A percentile compares a stretch with the other conserved stretches of the same genome.
Evolutionary conservation across 2,113 vertebrate genomes (phyloP).

Genomic region (Leucopsar rothschildi): DNA sequence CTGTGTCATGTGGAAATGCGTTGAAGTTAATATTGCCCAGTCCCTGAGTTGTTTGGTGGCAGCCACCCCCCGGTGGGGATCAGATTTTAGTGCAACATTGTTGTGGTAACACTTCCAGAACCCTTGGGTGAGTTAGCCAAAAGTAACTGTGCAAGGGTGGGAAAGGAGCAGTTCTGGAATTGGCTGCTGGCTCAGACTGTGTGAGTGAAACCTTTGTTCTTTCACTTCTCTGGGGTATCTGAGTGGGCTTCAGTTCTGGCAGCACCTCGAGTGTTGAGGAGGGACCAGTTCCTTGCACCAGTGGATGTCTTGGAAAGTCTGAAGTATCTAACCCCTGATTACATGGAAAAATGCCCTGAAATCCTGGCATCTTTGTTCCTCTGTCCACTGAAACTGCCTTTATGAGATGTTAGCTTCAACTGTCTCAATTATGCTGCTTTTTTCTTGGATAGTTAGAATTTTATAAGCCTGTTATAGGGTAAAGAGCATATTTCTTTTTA

Average conservation of each 20-base stretch:
- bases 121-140: accelerated
- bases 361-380: background rate
- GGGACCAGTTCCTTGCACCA: background rate
- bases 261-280: accelerated
- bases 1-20: background rate
- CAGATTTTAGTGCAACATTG: background rate
- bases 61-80: background rate
- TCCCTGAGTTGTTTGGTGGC: background rate
- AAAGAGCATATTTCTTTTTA: background rate
- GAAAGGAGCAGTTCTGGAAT: background rate
- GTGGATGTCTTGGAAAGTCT: background rate
- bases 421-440: background rate
- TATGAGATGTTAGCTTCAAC: background rate
- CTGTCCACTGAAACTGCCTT: background rate
- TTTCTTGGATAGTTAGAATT: background rate
- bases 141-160: background rate
- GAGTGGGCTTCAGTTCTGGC: background rate
- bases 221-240: background rate
- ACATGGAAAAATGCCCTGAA: background rate
- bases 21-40: background rate
- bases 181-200: background rate
- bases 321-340: background rate
- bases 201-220: background rate
- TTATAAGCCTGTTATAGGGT: background rate
- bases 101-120: background rate